phyloP scores from a whole-genome alignment of 2,888 invertebrate genomes.

The Agriopis marginaria region DNA sequence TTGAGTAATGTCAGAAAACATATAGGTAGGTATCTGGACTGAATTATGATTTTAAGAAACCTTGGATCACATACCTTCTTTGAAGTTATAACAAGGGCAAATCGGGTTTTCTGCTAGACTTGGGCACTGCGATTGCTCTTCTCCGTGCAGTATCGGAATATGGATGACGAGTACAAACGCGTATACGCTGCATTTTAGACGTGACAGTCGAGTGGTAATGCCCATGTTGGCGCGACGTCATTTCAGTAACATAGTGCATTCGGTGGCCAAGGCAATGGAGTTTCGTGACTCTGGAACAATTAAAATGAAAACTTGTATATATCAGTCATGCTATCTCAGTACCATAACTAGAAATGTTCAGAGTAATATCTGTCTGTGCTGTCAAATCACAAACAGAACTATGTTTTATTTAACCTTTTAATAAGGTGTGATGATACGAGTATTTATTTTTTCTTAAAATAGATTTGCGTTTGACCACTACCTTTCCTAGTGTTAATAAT shows the following conservation, averaged over 20 bases:
- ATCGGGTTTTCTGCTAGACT: slow-evolving; percentile 91
- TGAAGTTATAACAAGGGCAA: slow-evolving; percentile 97
- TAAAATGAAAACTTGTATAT: slow-evolving; percentile 17
- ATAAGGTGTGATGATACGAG: no score
- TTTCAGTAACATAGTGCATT: slow-evolving; percentile 82
- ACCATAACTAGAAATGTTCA: no score
- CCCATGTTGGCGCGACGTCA: slow-evolving; percentile 80
- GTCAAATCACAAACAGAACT: no score
- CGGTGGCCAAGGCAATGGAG: slow-evolving; percentile 51
- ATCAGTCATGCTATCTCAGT: no score
- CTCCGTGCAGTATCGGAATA: slow-evolving; percentile 84
- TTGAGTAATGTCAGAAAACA: no score
- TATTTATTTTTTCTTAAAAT: no score
- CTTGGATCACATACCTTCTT: slow-evolving; percentile 88
- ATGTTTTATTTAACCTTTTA: no score
- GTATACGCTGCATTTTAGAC: slow-evolving; percentile 82
- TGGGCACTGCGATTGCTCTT: slow-evolving; percentile 88
- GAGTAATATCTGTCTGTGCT: no score
- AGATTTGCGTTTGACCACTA: no score
- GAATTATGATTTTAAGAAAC: no score
- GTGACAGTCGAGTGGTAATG: slow-evolving; percentile 71
- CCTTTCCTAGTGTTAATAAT: no score
- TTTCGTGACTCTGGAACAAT: slow-evolving; percentile 51
- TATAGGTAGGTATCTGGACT: no score
- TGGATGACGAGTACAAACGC: slow-evolving; percentile 82